These are phyloP conservation scores for Psephotus haematonotus DNA, from an alignment of 2,113 vertebrate genomes.

Conservation along the genomic window DNA sequence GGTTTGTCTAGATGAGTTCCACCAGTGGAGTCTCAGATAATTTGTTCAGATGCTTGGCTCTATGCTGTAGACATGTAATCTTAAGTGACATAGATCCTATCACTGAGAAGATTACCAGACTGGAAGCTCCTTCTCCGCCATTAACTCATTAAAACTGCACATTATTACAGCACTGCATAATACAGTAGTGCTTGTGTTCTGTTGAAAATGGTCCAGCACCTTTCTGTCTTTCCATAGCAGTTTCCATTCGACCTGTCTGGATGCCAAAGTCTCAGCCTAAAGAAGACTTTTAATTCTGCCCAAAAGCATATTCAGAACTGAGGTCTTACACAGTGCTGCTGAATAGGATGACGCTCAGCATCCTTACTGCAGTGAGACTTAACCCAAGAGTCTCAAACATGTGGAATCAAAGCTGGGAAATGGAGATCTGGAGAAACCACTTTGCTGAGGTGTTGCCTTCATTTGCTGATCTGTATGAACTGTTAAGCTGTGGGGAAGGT, in stretches of 20 bases:
- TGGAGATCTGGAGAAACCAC: not conserved
- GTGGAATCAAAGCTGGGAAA: not conserved
- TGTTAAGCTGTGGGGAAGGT: not conserved
- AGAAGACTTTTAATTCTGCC: not conserved
- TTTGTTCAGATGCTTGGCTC: not conserved
- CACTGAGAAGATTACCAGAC: not conserved
- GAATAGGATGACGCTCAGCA: not conserved
- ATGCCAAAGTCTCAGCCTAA: not conserved
- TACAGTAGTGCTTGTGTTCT: not conserved
- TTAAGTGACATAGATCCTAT: not conserved
- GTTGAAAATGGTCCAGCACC: not conserved
- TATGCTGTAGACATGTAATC: not conserved
- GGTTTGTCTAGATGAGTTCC: not conserved
- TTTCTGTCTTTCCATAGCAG: not conserved
- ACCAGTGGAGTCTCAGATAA: not conserved
- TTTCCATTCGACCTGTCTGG: not conserved
- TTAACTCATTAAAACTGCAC: conserved; percentile 17
- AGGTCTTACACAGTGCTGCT: not conserved
- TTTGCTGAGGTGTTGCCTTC: not conserved
- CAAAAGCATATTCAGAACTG: not conserved
- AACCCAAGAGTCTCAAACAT: not conserved
- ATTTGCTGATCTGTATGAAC: not conserved
- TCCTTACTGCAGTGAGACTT: not conserved
- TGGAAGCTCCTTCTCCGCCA: not conserved
- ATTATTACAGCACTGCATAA: not conserved